phyloP scores from a whole-genome alignment of 2,113 vertebrate genomes.

The Stigmatopora nigra region DNA sequence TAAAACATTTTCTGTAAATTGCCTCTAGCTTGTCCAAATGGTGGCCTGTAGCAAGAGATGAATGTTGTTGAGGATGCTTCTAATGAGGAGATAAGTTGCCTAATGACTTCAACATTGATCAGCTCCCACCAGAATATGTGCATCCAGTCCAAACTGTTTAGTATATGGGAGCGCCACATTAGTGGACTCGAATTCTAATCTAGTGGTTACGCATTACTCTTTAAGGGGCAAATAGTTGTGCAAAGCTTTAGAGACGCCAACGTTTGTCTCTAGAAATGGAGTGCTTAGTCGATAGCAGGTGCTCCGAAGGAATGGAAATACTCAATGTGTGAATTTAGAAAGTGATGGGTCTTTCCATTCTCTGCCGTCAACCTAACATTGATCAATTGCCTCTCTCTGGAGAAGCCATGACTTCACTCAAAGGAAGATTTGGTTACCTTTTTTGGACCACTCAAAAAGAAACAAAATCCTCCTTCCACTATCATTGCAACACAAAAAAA shows the following conservation, averaged over 20 bases:
- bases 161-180: constrained; percentile 17
- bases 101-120: constrained; percentile 25
- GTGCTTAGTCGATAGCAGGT: background rate
- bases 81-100: constrained; percentile 31
- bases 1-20: constrained; percentile 30
- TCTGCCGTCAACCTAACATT: constrained; percentile 38
- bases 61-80: constrained; percentile 4
- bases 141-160: constrained; percentile 6
- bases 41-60: constrained; percentile 9
- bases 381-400: constrained; percentile 66
- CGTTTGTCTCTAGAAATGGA: background rate
- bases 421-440: constrained; percentile 64
- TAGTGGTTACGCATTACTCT: background rate
- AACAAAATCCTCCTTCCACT: constrained; percentile 55
- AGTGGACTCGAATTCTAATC: constrained; percentile 29
- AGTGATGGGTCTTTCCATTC: constrained; percentile 52
- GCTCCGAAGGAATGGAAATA: background rate
- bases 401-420: constrained; percentile 67
- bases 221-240: background rate
- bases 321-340: constrained; percentile 29
- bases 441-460: constrained; percentile 42
- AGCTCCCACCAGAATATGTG: constrained; percentile 2
- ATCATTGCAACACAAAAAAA: background rate
- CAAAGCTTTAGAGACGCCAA: background rate
- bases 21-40: constrained; percentile 13